Evolutionary conservation across 2,888 invertebrate species (phyloP).

Genomic region (Ormyrus rosae): DNA sequence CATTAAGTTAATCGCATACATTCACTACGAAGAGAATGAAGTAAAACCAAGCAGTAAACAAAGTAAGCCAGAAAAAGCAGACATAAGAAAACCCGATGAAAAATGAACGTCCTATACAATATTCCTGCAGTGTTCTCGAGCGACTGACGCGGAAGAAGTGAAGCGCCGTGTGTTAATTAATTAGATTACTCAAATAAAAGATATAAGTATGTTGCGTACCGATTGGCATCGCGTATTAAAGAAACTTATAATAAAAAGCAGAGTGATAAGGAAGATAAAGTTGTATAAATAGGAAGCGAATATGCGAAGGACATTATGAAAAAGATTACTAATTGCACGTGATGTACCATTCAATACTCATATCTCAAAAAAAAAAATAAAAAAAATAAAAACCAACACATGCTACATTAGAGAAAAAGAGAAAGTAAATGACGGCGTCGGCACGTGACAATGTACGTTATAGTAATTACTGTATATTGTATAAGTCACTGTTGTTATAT

Average conservation of each 20-base stretch:
- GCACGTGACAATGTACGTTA: slow-evolving; percentile 60
- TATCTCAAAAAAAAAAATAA: slow-evolving; percentile 59
- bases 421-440: slow-evolving; percentile 57
- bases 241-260: neutral
- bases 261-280: neutral
- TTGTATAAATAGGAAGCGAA: slow-evolving; percentile 19
- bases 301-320: slow-evolving; percentile 41
- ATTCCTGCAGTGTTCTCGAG: slow-evolving; percentile 20
- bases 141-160: slow-evolving; percentile 9
- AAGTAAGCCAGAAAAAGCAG: neutral
- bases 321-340: slow-evolving; percentile 58
- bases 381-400: slow-evolving; percentile 46
- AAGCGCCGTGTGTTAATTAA: neutral
- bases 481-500: slow-evolving; percentile 69
- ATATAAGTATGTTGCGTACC: slow-evolving; percentile 11
- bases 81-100: slow-evolving; percentile 17
- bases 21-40: slow-evolving; percentile 20
- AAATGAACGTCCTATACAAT: slow-evolving; percentile 41
- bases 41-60: neutral
- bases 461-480: slow-evolving; percentile 63
- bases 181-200: slow-evolving; percentile 5
- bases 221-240: slow-evolving; percentile 16
- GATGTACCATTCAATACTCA: slow-evolving; percentile 61
- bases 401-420: slow-evolving; percentile 60
- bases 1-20: slow-evolving; percentile 3